Evolutionary conservation across 2,888 invertebrate species (phyloP).

Genomic region (Bugula neritina): DNA sequence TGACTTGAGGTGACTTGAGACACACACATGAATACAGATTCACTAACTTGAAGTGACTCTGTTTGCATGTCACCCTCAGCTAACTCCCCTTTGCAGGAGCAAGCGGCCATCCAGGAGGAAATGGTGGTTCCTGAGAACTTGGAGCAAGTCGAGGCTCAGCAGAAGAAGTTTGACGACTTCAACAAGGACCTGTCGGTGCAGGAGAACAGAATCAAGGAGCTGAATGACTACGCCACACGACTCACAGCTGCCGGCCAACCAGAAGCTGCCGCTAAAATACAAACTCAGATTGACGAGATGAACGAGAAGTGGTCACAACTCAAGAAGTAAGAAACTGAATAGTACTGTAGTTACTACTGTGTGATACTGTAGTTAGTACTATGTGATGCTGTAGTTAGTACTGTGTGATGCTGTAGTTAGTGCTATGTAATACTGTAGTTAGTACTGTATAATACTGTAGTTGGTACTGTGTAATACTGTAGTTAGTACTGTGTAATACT

Average conservation of each 20-base stretch:
- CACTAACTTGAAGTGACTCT: no score
- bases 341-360: not conserved
- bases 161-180: conserved; percentile 99
- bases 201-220: conserved; percentile 60
- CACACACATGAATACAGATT: no score
- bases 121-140: conserved; percentile 80
- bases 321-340: conserved; percentile 26
- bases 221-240: conserved; percentile 98
- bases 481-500: not conserved
- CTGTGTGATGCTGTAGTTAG: not conserved
- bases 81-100: conserved; percentile 73
- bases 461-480: not conserved
- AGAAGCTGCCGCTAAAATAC: conserved; percentile 95
- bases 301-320: conserved; percentile 52
- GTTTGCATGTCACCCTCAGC: no score
- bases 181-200: conserved; percentile 60
- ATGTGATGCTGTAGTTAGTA: not conserved
- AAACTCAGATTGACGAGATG: conserved; percentile 79
- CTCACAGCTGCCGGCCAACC: conserved; percentile 88
- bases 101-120: conserved; percentile 91
- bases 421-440: not conserved
- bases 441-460: not conserved
- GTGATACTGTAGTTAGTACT: not conserved
- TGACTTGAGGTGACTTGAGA: no score
- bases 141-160: conserved; percentile 96